These are phyloP conservation scores for Alethe diademata DNA, from an alignment of 2,113 vertebrate genomes.

Conservation along the genomic window DNA sequence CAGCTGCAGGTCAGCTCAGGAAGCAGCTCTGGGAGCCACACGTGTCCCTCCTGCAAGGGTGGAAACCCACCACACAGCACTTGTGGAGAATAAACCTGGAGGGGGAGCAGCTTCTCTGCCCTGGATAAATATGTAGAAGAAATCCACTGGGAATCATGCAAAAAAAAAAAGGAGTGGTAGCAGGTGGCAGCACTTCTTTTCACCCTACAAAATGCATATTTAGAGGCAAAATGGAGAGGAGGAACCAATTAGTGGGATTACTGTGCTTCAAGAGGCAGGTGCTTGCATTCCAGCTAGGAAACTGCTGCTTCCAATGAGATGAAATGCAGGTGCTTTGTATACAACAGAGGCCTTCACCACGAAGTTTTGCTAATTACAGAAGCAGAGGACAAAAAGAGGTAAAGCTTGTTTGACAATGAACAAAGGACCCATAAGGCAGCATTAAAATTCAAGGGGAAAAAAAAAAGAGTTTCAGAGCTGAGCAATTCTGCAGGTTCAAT, in stretches of 20 bases:
- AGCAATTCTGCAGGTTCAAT: neutral
- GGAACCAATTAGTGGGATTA: constrained; percentile 56
- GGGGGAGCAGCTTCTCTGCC: neutral
- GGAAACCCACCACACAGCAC: neutral
- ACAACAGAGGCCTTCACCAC: neutral
- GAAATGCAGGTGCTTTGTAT: neutral
- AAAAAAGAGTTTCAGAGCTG: neutral
- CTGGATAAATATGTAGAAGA: neutral
- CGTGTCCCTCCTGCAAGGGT: neutral
- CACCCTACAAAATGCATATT: constrained; percentile 31
- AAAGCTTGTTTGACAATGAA: neutral
- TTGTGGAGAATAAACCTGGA: constrained; percentile 1
- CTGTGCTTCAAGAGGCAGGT: constrained; percentile 56
- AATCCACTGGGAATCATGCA: neutral
- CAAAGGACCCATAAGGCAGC: neutral
- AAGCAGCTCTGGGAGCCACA: neutral
- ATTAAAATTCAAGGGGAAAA: neutral
- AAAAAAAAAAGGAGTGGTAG: neutral
- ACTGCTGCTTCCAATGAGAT: neutral
- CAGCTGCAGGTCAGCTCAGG: neutral
- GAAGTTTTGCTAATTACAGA: neutral
- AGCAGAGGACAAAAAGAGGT: neutral
- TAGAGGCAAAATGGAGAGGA: constrained; percentile 49
- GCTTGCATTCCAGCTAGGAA: constrained; percentile 27
- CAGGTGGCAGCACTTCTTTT: constrained; percentile 50